phyloP scores from a whole-genome alignment of 2,113 vertebrate species.

The Craseonycteris thonglongyai region DNA sequence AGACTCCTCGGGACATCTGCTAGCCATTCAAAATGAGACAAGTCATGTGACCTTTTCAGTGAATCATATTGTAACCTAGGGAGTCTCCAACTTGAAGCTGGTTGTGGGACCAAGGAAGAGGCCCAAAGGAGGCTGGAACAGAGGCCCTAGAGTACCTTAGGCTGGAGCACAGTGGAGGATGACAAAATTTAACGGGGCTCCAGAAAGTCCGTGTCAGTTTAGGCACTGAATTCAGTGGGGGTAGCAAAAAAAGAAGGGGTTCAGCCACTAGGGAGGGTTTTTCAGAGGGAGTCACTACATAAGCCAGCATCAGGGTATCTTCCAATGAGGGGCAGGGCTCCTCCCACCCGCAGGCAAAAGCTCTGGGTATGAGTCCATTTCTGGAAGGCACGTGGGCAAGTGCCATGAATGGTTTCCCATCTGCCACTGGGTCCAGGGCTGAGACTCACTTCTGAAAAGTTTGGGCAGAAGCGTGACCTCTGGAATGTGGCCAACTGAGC shows the following conservation, averaged over 20 bases:
- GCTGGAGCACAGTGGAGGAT: background rate
- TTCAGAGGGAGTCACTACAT: no score
- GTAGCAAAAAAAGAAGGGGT: background rate
- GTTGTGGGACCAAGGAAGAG: background rate
- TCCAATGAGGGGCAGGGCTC: no score
- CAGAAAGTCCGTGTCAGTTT: background rate
- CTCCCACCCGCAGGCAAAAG: background rate
- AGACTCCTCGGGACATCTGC: background rate
- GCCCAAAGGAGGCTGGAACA: background rate
- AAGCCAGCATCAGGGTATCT: background rate
- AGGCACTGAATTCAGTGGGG: background rate
- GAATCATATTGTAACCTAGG: background rate
- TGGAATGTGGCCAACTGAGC: background rate
- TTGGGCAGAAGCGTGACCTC: background rate
- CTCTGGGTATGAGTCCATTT: background rate
- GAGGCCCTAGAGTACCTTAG: background rate
- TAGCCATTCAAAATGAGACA: background rate
- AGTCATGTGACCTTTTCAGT: background rate
- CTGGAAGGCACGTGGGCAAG: rapidly evolving
- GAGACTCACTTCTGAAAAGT: background rate
- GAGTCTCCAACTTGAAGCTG: background rate
- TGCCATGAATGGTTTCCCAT: background rate
- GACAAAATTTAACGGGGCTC: background rate
- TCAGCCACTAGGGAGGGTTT: background rate
- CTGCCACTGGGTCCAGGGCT: background rate